Conservation (phyloP, 1,140 invertebrate genomes). For the Liolophura sinensis region DNA sequence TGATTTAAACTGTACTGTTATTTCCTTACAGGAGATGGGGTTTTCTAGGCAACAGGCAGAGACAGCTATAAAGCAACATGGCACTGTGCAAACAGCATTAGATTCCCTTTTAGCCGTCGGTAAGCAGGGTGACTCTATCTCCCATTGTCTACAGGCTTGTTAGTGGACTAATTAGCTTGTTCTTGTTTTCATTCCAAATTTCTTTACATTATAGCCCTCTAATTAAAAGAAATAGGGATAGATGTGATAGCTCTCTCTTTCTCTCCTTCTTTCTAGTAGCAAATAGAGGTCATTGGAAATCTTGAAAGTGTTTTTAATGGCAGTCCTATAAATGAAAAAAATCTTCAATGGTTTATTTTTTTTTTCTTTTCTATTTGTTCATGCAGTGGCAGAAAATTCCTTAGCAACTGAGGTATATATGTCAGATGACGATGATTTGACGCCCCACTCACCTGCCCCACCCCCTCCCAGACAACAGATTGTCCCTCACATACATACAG, state of each 20-base stretch:
- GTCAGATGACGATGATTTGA: constrained; percentile 58
- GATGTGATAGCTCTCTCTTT: too few species aligned
- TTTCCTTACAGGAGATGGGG: constrained; percentile 59
- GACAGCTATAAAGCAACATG: constrained; percentile 58
- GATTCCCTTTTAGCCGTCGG: constrained; percentile 57
- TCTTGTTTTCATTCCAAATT: background rate
- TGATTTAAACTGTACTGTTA: constrained; percentile 6
- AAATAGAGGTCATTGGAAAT: background rate
- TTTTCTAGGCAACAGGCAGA: constrained; percentile 59
- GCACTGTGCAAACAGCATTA: constrained; percentile 59
- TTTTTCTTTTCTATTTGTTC: constrained; percentile 7
- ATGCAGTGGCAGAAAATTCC: constrained; percentile 35
- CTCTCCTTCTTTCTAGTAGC: too few species aligned
- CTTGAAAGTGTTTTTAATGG: background rate
- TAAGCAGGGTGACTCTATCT: constrained; percentile 23
- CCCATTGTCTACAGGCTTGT: background rate
- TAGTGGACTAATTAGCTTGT: constrained; percentile 5
- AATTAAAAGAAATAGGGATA: too few species aligned
- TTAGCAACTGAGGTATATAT: constrained; percentile 53
- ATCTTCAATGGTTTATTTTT: background rate
- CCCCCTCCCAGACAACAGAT: constrained; percentile 19
- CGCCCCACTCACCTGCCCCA: constrained; percentile 13
- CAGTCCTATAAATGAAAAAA: background rate
- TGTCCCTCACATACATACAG: constrained; percentile 12
- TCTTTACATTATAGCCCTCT: background rate